phyloP scores from a whole-genome alignment of 2,888 invertebrate genomes.

The Drosophila lutescens region DNA sequence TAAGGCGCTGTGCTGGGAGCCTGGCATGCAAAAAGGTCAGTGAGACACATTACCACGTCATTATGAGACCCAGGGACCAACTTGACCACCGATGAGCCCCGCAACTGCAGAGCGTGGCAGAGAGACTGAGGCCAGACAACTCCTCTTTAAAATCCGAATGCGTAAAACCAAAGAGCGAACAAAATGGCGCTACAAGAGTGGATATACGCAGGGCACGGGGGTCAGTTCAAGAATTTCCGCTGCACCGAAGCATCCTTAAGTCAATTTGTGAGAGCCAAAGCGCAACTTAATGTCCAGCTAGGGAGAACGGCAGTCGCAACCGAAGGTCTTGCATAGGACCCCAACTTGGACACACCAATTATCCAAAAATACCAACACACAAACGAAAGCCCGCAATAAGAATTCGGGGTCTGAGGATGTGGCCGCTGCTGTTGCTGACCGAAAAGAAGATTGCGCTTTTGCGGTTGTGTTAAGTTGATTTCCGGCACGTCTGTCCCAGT shows the following conservation, averaged over 20 bases:
- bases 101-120: conserved; percentile 7
- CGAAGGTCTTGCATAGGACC: conserved; percentile 3
- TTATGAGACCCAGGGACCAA: conserved; percentile 80
- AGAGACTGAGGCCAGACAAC: conserved; percentile 12
- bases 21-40: conserved; percentile 50
- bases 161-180: conserved; percentile 42
- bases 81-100: conserved; percentile 45
- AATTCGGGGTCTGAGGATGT: conserved; percentile 5
- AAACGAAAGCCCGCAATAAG: conserved; percentile 9
- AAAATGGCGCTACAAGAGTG: conserved; percentile 53
- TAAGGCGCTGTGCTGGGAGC: conserved; percentile 34
- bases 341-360: conserved; percentile 70
- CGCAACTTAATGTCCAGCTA: conserved; percentile 75
- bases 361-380: conserved; percentile 63
- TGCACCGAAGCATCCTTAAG: conserved; percentile 77
- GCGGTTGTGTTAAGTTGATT: conserved; percentile 80
- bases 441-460: conserved; percentile 76
- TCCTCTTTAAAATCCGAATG: not conserved
- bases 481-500: conserved; percentile 67
- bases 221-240: conserved; percentile 14
- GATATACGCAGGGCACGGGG: conserved; percentile 20
- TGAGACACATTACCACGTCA: conserved; percentile 78
- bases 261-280: conserved; percentile 71
- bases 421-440: conserved; percentile 5
- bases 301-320: not conserved